phyloP scores from a whole-genome alignment of 2,113 vertebrate species.

The Bolborhynchus lineola region DNA sequence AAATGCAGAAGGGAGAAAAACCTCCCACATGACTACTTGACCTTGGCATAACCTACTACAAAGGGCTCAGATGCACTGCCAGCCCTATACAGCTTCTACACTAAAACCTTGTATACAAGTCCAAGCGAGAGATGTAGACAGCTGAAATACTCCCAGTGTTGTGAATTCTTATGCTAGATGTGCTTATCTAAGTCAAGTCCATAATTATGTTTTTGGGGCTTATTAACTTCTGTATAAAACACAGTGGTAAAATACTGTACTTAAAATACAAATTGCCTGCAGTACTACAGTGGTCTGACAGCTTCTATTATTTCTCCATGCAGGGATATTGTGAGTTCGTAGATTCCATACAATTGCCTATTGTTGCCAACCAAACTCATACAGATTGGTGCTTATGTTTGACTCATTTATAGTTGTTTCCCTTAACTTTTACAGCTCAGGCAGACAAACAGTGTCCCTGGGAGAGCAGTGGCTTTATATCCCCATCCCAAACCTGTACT shows the following conservation, averaged over 20 bases:
- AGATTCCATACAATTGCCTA: slow-evolving; percentile 19
- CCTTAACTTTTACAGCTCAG: not conserved
- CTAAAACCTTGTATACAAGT: not conserved
- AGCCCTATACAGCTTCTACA: not conserved
- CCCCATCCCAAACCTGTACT: not conserved
- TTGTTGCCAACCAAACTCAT: not conserved
- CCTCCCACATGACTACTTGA: not conserved
- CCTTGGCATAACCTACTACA: not conserved
- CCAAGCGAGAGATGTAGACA: not conserved
- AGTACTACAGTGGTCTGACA: slow-evolving; percentile 14
- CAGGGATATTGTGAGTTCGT: not conserved
- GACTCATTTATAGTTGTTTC: not conserved
- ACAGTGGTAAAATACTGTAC: slow-evolving; percentile 38
- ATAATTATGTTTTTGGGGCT: slow-evolving; percentile 24
- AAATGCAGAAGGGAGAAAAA: not conserved
- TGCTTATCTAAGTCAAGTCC: slow-evolving; percentile 19
- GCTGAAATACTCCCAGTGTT: not conserved
- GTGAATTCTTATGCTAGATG: not conserved
- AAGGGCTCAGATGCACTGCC: not conserved
- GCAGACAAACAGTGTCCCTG: not conserved
- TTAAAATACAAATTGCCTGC: slow-evolving; percentile 41
- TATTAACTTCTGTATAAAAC: slow-evolving; percentile 31
- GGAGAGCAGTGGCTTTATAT: not conserved
- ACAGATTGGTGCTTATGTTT: not conserved
- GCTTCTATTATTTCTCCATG: not conserved